phyloP scores from a whole-genome alignment of 2,888 invertebrate species.

The Eurois occulta region DNA sequence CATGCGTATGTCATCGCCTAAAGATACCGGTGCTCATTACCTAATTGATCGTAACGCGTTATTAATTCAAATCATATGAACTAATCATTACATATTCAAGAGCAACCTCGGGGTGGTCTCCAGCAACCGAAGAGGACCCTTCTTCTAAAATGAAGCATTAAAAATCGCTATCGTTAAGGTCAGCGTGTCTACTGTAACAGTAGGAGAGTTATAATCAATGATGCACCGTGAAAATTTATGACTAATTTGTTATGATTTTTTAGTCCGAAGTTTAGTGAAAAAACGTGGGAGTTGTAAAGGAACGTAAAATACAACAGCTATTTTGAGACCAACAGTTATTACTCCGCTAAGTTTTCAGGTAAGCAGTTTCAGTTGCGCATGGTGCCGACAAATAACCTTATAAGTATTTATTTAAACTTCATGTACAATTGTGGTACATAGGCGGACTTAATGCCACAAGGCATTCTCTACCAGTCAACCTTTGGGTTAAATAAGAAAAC shows the following conservation, averaged over 20 bases:
- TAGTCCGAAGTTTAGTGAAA: constrained; percentile 32
- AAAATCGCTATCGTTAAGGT: constrained; percentile 80
- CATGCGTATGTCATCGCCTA: constrained; percentile 71
- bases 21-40: constrained; percentile 75
- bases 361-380: not conserved
- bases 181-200: constrained; percentile 77
- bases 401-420: too few species aligned
- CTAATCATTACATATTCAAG: constrained; percentile 65
- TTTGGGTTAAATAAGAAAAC: too few species aligned
- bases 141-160: constrained; percentile 77
- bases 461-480: too few species aligned
- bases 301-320: not conserved
- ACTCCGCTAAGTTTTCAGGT: not conserved
- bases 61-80: constrained; percentile 82
- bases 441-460: too few species aligned
- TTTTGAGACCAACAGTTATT: not conserved
- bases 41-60: constrained; percentile 81
- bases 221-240: constrained; percentile 85
- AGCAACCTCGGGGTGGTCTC: constrained; percentile 81
- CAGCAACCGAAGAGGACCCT: constrained; percentile 66
- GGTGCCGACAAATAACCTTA: not conserved
- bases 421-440: too few species aligned
- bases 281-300: constrained; percentile 32
- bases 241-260: constrained; percentile 69
- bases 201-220: constrained; percentile 78